Percentiles rank a stretch among this genome's conserved stretches.
Conservation (phyloP, 2,113 vertebrate genomes). For the Mohoua ochrocephala region DNA sequence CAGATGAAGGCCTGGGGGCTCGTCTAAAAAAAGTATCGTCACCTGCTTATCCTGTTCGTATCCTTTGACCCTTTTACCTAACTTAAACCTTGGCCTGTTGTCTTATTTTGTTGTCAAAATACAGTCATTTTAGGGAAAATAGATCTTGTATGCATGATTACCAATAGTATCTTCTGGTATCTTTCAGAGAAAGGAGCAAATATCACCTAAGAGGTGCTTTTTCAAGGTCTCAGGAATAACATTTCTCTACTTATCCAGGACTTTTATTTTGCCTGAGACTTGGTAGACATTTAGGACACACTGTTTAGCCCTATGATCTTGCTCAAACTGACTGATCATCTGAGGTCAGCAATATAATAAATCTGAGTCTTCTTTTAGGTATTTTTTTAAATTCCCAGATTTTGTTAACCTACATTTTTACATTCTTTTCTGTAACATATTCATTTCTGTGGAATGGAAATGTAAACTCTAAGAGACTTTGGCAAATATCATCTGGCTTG, state of each 20-base stretch:
- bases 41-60: not conserved
- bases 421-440: not conserved
- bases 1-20: not conserved
- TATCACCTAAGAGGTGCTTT: not conserved
- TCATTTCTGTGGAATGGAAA: not conserved
- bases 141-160: accelerated
- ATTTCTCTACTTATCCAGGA: not conserved
- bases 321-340: not conserved
- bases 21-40: not conserved
- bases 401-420: not conserved
- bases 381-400: not conserved
- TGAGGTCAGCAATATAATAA: not conserved
- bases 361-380: not conserved
- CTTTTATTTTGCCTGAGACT: not conserved
- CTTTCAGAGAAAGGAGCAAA: not conserved
- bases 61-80: not conserved
- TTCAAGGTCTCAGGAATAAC: not conserved
- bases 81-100: not conserved
- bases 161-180: not conserved
- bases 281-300: not conserved
- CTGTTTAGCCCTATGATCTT: not conserved
- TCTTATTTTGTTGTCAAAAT: not conserved
- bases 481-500: not conserved
- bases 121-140: not conserved
- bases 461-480: not conserved